Base-by-base conservation (phyloP, 2,888 invertebrate genomes). In the Athalia rosae region DNA sequence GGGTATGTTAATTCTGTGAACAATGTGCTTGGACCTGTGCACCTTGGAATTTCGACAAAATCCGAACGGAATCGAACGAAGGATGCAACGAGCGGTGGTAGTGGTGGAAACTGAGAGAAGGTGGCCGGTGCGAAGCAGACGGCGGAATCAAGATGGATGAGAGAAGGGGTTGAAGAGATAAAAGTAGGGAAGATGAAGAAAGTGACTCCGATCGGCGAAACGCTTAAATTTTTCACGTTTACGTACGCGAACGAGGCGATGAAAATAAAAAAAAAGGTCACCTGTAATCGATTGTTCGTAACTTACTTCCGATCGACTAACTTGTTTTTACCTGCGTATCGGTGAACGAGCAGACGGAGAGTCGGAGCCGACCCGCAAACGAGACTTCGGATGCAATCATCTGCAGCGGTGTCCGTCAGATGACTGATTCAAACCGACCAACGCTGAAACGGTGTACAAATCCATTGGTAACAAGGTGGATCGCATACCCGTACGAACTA, bases 161-260 rank as follows among this genome's bases (percentile, higher is more conserved):
- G n/a, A 1, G 11, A 59, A 59, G 59, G 13, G 59, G 11, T 13
- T 7, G 59, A 3, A 6, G 7, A 13, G 59, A 15, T 9, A 6
- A 59, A 15, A 13, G n/a, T 9, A 7, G 28, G 67, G 53, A 48
- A 66, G 13, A 58, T 43, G 6, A 61, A 73, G 61, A 47, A n/a
- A 61, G 73, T 61, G 47, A 73, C 59, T 73, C 43, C 61, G 13
- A 61, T 73, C 73, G 59, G 59, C 61, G 73, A 47, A 73, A 73
- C n/a, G 61, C 61, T 73, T 59, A 59, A 73, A 59, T 73, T 73
- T 73, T 73, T 73, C 48, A 61, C 59, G 73, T 73, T 73, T 73
- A 43, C n/a, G n/a, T 58, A 43, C 43, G 28, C 7, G 3, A 71
- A 45, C 56, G n/a, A 6, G 4, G 11, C 47, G 58, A 71, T 3